Base-by-base conservation (phyloP, 2,888 invertebrate species). In the Bruchidius siliquastri region DNA sequence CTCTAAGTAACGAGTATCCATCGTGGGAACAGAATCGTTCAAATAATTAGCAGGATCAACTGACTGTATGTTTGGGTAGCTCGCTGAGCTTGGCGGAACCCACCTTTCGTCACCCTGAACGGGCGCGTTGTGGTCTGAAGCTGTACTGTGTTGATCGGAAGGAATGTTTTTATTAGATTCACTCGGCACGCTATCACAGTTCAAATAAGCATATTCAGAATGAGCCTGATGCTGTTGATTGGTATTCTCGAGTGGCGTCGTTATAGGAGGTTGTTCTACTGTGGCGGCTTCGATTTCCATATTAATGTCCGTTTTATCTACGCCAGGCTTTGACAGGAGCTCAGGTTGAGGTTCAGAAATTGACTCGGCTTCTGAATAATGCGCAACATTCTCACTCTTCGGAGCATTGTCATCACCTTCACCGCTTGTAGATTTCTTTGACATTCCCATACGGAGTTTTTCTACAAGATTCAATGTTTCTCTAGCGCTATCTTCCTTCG, bases 381-480 rank as follows among this genome's bases (percentile, higher is more conserved):
- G 85, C 8, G 77, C 77, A n/a, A n/a, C n/a, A 32, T 83, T 81
- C 66, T 86, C 83, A 74, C 85, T 84, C 73, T 81, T 84, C 67
- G 83, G 90, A 13, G 81, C 80, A 10, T 82, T 79, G 75, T 87
- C 86, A 70, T 86, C 86, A 2, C 83, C 80, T 71, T 86, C 86
- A 71, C 83, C 83, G 71, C 83, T 82, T 0, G 78, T 88, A 21
- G 91, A 90, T 84, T 92, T 93, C 83, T 93, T 92, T 49, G 89
- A 90, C 80, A 93, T 88, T 82, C 92, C 92, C 89, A 92, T 90
- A 71, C 96, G 89, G 21, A 96, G 87, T 82, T 96, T 94, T 82
- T 96, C 94, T 3, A 96, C 94, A 30, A 96, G 88, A 86, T 95
- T 93, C 75, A 94, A 87, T 0, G 96, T 96, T 84, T 95, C 96